Evolutionary conservation across 2,888 invertebrate species (phyloP), one percentile per base, ranked within the genome.

Genomic region (Callyntrura guangdongensis): DNA sequence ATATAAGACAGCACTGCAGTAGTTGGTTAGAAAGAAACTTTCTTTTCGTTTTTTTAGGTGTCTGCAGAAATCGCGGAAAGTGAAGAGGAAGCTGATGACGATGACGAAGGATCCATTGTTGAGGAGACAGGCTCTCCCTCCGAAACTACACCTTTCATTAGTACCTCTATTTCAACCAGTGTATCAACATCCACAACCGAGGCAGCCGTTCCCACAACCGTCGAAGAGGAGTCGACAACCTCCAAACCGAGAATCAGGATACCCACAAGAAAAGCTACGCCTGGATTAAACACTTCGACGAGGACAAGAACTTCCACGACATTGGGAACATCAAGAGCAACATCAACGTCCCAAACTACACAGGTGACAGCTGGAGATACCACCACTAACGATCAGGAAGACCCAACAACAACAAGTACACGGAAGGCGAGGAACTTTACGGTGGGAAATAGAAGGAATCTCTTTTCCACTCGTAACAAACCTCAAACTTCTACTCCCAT

Each of bases 361-460:
- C 36, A 77, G 1, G 87, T 67, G 17, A 84, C 86, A 20, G 86
- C 61, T 25, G 74, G 49, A 17, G 91, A 91, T 12, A 88, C 87
- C 6, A 72, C 87, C 14, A 67, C 20, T 53, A 64, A 87, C 9
- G 85, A 86, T n/a, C 85, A 87, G 79, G 88, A 86, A 0, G 86
- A 86, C 20, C 47, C 89, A 1, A 85, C 92, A 2, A 86, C 91
- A 17, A 69, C 82, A 0, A 88, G 82, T 17, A 91, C 86, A 2
- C 64, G 92, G 25, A 91, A 91, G 56, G 90, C 92, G 2, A 79
- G 92, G 11, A 93, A 93, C 79, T 93, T 93, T 45, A 79, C 92
- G 0, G 88, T 84, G 69, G 92, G 92, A 9, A 93, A 93, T 83
- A 82, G 93, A 47, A 86, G 92, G 86, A 93, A 93, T 86, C 77